A percentile compares a stretch with the other conserved stretches of the same genome.
These are phyloP conservation scores for Drosophila robusta DNA, from an alignment of 2,888 invertebrate genomes.

Conservation along the genomic window DNA sequence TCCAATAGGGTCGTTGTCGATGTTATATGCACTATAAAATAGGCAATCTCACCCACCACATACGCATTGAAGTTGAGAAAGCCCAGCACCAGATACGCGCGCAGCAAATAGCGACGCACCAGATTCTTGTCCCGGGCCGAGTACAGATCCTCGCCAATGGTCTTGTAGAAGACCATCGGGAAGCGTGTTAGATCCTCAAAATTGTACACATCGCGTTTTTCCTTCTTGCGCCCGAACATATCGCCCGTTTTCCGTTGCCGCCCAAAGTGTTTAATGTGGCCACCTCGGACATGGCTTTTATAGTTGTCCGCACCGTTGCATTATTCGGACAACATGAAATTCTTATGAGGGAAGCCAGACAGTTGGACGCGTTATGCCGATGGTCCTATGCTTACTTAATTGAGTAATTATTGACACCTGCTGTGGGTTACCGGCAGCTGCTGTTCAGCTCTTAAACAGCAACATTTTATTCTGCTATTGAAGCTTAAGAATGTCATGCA, in stretches of 20 bases:
- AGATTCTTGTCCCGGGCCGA: constrained; percentile 58
- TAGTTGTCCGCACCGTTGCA: constrained; percentile 15
- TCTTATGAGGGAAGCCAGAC: constrained; percentile 58
- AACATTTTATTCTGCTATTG: constrained; percentile 21
- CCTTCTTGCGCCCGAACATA: constrained; percentile 50
- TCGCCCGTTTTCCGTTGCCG: background rate
- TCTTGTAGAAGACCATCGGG: constrained; percentile 72
- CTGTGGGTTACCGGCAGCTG: constrained; percentile 17
- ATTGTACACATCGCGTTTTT: constrained; percentile 36
- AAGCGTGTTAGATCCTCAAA: constrained; percentile 70
- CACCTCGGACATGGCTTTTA: constrained; percentile 23
- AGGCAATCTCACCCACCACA: constrained; percentile 73
- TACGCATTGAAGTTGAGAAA: constrained; percentile 74
- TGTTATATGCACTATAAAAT: constrained; percentile 68
- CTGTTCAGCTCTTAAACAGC: constrained; percentile 19
- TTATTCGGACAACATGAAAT: constrained; percentile 50
- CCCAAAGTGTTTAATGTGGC: background rate
- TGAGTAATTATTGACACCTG: constrained; percentile 65
- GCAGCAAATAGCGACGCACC: constrained; percentile 53
- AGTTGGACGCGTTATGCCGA: constrained; percentile 23
- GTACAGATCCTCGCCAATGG: constrained; percentile 78
- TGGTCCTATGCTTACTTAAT: constrained; percentile 18
- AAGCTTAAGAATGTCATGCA: constrained; percentile 2
- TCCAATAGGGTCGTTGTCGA: constrained; percentile 75
- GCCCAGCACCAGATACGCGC: constrained; percentile 59